A percentile compares a stretch with the other conserved stretches of the same genome.
These are phyloP conservation scores for Chloromyia formosa DNA, from an alignment of 2,888 invertebrate genomes.

Conservation along the genomic window DNA sequence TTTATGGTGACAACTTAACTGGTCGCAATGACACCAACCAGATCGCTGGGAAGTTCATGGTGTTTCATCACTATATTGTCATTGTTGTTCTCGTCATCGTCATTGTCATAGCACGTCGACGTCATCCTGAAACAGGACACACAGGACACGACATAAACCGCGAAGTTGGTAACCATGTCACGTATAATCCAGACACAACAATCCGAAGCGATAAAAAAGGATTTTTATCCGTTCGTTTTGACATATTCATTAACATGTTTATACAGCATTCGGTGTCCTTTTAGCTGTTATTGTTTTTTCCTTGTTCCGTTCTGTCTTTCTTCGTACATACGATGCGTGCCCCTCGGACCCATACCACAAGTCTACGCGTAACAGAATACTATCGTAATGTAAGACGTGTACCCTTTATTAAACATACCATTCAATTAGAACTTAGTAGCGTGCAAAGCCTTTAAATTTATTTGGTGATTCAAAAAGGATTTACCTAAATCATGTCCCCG, in stretches of 20 bases:
- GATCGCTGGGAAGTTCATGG: background rate
- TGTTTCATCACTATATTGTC: background rate
- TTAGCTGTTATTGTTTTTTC: slow-evolving; percentile 53
- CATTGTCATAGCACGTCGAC: slow-evolving; percentile 5
- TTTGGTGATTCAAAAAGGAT: slow-evolving; percentile 33
- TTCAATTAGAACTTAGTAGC: slow-evolving; percentile 51
- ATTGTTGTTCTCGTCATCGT: slow-evolving; percentile 26
- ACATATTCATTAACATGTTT: slow-evolving; percentile 56
- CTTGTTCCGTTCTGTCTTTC: background rate
- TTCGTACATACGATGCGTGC: slow-evolving; percentile 11
- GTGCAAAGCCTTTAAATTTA: slow-evolving; percentile 4
- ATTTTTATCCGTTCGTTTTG: slow-evolving; percentile 55
- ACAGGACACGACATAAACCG: slow-evolving; percentile 46
- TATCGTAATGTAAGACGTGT: slow-evolving; percentile 24
- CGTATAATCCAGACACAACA: slow-evolving; percentile 50
- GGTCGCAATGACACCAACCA: slow-evolving; percentile 19
- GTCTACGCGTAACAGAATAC: slow-evolving; percentile 29
- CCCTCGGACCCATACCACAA: slow-evolving; percentile 28
- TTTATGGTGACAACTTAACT: slow-evolving; percentile 40
- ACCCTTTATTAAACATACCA: slow-evolving; percentile 51
- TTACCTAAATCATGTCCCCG: background rate
- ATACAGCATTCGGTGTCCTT: slow-evolving; percentile 54
- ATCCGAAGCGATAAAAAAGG: slow-evolving; percentile 53
- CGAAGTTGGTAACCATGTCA: slow-evolving; percentile 51
- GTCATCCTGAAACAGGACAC: background rate